Percentiles rank a stretch among this genome's conserved stretches.
Conservation (phyloP, 1,140 invertebrate genomes). For the Druon quercuslanigerum region DNA sequence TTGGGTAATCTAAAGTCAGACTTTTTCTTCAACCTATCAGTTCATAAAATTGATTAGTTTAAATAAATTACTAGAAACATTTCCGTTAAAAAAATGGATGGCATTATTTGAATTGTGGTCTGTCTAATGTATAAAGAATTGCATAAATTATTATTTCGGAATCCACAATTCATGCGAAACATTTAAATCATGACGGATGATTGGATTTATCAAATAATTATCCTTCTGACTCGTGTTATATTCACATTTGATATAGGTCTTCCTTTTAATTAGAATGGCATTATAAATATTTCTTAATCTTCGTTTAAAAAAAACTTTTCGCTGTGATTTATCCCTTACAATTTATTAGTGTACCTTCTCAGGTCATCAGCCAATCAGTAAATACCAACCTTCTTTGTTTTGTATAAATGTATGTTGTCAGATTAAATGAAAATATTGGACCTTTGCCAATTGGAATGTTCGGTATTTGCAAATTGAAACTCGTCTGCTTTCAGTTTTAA, state of each 20-base stretch:
- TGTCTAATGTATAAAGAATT: too few relatives aligned
- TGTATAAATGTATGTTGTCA: background rate
- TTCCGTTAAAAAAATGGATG: too few relatives aligned
- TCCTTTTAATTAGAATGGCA: conserved; percentile 16
- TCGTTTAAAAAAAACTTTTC: background rate
- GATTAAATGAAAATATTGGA: background rate
- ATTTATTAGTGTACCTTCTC: background rate
- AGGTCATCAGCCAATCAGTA: background rate
- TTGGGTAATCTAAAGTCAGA: background rate
- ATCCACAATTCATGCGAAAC: background rate
- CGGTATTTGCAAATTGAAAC: background rate
- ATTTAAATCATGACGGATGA: background rate
- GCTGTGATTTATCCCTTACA: background rate
- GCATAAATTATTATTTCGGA: too few relatives aligned
- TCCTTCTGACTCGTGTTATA: conserved; percentile 7
- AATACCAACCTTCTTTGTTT: background rate
- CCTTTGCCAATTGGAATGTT: background rate
- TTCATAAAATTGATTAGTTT: background rate
- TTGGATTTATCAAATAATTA: conserved; percentile 19
- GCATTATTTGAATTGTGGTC: too few relatives aligned
- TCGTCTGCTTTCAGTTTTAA: background rate
- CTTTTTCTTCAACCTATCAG: background rate
- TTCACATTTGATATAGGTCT: background rate
- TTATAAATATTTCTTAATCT: background rate
- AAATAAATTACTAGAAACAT: too few relatives aligned